Percentiles rank a stretch among this genome's conserved stretches.
phyloP scores from a whole-genome alignment of 2,888 invertebrate species.

The Drosophila sordidula region DNA sequence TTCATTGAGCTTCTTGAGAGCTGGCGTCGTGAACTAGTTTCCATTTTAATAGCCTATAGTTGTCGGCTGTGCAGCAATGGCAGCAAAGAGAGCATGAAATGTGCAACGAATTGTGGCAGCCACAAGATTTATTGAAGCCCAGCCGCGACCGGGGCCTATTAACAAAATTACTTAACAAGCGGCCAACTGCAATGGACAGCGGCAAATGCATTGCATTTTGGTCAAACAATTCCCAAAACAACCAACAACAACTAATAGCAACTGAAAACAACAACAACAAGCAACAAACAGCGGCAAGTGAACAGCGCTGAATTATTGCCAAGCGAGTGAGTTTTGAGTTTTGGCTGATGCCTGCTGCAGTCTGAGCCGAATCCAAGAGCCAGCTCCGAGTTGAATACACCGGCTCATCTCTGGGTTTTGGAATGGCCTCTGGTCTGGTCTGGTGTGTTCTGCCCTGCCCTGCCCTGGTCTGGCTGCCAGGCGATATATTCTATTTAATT shows the following conservation, averaged over 20 bases:
- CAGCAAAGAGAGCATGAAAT: constrained; percentile 78
- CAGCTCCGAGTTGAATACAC: constrained; percentile 14
- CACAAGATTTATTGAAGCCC: constrained; percentile 77
- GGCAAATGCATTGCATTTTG: constrained; percentile 57
- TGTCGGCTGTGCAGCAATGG: constrained; percentile 20
- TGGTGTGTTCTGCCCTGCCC: neutral
- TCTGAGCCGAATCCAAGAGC: constrained; percentile 5
- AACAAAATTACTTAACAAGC: constrained; percentile 80
- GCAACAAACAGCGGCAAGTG: constrained; percentile 18
- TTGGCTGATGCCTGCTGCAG: constrained; percentile 33
- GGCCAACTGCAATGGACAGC: constrained; percentile 69
- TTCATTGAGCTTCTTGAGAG: constrained; percentile 64
- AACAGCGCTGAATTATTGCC: constrained; percentile 72
- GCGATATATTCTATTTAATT: constrained; percentile 80
- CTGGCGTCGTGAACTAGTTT: constrained; percentile 68
- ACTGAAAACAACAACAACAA: constrained; percentile 13
- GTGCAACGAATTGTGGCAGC: constrained; percentile 80
- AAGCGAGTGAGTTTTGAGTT: constrained; percentile 72
- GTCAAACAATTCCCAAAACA: constrained; percentile 32
- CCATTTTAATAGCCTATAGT: constrained; percentile 65
- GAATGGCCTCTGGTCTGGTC: neutral
- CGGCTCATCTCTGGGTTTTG: constrained; percentile 4
- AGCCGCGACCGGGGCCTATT: constrained; percentile 61
- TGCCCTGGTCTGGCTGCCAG: constrained; percentile 22
- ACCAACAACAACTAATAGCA: constrained; percentile 15